Percentiles rank a stretch among this genome's conserved stretches.
These are phyloP conservation scores for Heteromyza rotundicornis DNA, from an alignment of 2,888 invertebrate genomes.

Conservation along the genomic window DNA sequence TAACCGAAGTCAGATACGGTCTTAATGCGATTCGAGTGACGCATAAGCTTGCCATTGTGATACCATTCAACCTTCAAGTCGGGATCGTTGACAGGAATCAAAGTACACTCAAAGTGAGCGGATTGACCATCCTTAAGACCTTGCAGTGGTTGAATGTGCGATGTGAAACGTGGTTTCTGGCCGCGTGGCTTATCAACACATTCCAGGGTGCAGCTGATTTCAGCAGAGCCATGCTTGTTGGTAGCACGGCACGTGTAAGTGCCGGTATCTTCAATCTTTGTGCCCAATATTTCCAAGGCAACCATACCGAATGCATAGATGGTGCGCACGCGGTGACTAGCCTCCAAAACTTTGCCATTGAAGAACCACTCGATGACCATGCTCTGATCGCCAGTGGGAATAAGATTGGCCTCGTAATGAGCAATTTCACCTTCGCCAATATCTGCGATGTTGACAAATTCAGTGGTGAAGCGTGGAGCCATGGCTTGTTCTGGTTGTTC, in stretches of 20 bases:
- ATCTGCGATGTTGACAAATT: conserved; percentile 81
- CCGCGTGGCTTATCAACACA: conserved; percentile 85
- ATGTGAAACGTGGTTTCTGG: conserved; percentile 86
- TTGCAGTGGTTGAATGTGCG: conserved; percentile 82
- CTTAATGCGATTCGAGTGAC: conserved; percentile 89
- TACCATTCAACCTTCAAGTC: conserved; percentile 96
- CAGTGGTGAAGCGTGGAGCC: conserved; percentile 86
- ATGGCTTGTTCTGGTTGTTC: conserved; percentile 80
- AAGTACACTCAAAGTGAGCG: conserved; percentile 93
- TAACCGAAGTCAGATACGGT: conserved; percentile 95
- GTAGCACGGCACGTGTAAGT: conserved; percentile 87
- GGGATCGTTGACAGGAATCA: conserved; percentile 93
- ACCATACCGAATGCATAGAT: conserved; percentile 98
- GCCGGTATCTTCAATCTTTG: conserved; percentile 91
- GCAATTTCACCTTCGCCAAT: conserved; percentile 95
- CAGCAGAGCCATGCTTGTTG: conserved; percentile 87
- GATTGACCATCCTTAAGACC: conserved; percentile 91
- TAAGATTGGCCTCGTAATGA: conserved; percentile 95
- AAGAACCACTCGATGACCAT: conserved; percentile 97
- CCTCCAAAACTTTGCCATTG: conserved; percentile 86
- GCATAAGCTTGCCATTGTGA: conserved; percentile 88
- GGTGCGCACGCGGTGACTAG: conserved; percentile 88
- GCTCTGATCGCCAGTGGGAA: conserved; percentile 91
- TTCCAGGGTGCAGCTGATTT: conserved; percentile 81
- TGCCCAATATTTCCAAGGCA: conserved; percentile 93